Base-by-base conservation (phyloP, 1,140 invertebrate species). In the Drosophila littoralis region DNA sequence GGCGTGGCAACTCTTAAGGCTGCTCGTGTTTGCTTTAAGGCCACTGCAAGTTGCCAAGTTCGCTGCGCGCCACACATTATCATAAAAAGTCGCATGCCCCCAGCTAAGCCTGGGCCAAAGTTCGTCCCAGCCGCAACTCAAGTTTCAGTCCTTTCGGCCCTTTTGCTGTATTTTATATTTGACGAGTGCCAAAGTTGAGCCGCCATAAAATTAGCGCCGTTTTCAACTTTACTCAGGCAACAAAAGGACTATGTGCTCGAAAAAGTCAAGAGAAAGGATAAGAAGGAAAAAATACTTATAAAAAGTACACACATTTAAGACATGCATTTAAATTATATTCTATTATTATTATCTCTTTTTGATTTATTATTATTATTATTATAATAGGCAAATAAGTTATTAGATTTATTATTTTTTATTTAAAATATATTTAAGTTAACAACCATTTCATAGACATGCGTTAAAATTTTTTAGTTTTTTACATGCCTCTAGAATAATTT, bases 201-300 rank as follows among this genome's bases (percentile, higher is more conserved):
- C 84, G 66, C 77, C 76, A 82, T 78, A 88, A 86, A 86, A 86
- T 86, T 88, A 86, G 82, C 82, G 76, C 51, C 81, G 66, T 84
- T 84, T 81, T 71, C 70, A 84, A 71, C 71, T 63, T 75, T 51
- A 36, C 71, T 33, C 76, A 69, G 60, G 45, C 46, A 75, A 79
- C 74, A 83, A 75, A 81, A 46, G 79, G 58, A 28, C 38, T n/a
- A 45, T 43, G 12, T 45, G 43, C n/a, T 46, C 22, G 59, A 74
- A 70, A 75, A 70, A 71, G 74, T 22, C 36, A 45, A 58, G 36
- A 71, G 71, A 65, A 63, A 52, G 66, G 46, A 46, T 57, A 68
- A 46, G 55, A 60, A 45, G 52, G 52, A 28, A 28, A 28, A 28
- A 28, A 28, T 28, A 59, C 48, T 54, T 68, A 45, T 73, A 68